A percentile compares a stretch with the other conserved stretches of the same genome.
Evolutionary conservation across 2,888 invertebrate genomes (phyloP).

Genomic region (Endomychus coccineus): DNA sequence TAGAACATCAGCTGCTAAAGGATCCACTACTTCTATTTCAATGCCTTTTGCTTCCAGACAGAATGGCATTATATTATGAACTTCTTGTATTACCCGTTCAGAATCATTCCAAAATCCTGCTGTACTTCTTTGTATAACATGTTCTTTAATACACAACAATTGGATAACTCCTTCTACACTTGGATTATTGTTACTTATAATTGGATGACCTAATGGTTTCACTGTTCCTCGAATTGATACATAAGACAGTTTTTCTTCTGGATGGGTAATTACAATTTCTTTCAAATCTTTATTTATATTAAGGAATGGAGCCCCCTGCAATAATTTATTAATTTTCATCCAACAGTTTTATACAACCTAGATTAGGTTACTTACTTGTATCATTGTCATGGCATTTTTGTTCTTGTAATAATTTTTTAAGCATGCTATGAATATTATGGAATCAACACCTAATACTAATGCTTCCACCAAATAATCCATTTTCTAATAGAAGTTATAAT

Average conservation of each 20-base stretch:
- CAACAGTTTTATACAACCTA: not conserved
- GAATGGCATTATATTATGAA: conserved; percentile 75
- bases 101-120: conserved; percentile 85
- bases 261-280: conserved; percentile 53
- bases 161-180: conserved; percentile 72
- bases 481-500: too few species aligned
- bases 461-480: conserved; percentile 77
- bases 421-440: conserved; percentile 66
- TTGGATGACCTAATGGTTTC: conserved; percentile 66
- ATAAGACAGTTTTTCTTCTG: conserved; percentile 62
- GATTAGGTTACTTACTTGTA: conserved; percentile 67
- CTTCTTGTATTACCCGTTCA: conserved; percentile 69
- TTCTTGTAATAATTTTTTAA: conserved; percentile 67
- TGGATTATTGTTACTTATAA: conserved; percentile 65
- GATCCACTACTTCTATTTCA: conserved; percentile 69
- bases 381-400: conserved; percentile 60
- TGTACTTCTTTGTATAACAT: conserved; percentile 71
- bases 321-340: conserved; percentile 14
- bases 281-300: conserved; percentile 59
- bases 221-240: conserved; percentile 70
- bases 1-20: conserved; percentile 62
- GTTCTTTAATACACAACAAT: conserved; percentile 72
- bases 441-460: conserved; percentile 66
- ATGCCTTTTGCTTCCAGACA: conserved; percentile 55
- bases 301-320: conserved; percentile 62